Evolutionary conservation across 2,888 invertebrate species (phyloP), one percentile per base, ranked within the genome.

Genomic region (Zaprionus obscuricornis): DNA sequence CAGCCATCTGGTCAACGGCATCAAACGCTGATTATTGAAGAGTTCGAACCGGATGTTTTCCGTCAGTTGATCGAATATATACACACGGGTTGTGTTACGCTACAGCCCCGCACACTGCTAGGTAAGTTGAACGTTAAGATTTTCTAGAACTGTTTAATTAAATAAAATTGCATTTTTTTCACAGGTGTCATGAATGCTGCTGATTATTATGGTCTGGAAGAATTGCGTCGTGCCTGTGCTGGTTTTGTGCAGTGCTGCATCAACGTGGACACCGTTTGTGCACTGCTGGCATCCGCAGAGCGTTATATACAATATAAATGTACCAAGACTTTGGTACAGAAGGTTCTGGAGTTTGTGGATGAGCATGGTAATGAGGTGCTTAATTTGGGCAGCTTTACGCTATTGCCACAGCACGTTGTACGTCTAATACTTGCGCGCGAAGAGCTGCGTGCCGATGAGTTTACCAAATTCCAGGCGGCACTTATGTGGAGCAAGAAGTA

Each of bases 401-500:
- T 97, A 11, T 91, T 97, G 40, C 97, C 97, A 0, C 96, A 97
- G 87, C 97, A 97, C 88, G 97, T 98, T 0, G 97, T 98, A 0
- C 92, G 97, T 74, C 91, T 98, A 59, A 97, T 98, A 85, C 91
- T 98, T 68, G 96, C 96, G 0, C 92, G 97, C 43, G 97, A 97
- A 75, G 97, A 97, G 87, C 91, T 97, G 1, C 93, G 96, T 57
- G 97, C 97, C 6, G 97, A 97, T 85, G 97, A 98, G 88, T 96
- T 97, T 77, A 97, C 96, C 2, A 97, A 97, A 89, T 90, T 90
- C 40, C 91, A 96, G 93, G 97, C 97, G n/a, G 97, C 96, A 0
- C 90, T 97, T 17, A 97, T 97, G 96, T 98, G 97, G 97, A 95
- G 96, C 89, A 97, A 97, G 90, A 97, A 97, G 86, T 96, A 94